Conservation (phyloP, 2,888 invertebrate species). For the Tubulanus polymorphus region DNA sequence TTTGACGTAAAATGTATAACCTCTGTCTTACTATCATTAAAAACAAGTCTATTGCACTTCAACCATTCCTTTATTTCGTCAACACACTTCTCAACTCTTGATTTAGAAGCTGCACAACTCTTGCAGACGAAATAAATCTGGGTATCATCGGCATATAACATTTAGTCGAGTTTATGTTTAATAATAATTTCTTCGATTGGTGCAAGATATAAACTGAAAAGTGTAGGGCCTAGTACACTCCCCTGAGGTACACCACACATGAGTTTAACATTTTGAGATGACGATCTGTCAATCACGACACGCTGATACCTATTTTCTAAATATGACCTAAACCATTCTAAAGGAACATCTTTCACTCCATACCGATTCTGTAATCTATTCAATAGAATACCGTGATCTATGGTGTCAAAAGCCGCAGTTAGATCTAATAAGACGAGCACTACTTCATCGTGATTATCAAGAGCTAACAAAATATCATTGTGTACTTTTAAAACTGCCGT, state of each 20-base stretch:
- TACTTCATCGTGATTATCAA: constrained; percentile 9
- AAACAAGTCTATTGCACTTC: no score
- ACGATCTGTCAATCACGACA: constrained; percentile 6
- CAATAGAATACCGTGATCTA: constrained; percentile 14
- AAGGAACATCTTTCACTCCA: constrained; percentile 11
- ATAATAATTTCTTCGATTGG: constrained; percentile 17
- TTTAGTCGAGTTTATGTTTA: constrained; percentile 15
- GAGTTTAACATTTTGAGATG: neutral
- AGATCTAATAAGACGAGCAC: constrained; percentile 15
- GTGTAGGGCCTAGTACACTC: constrained; percentile 10
- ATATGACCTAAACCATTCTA: constrained; percentile 18
- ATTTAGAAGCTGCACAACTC: no score
- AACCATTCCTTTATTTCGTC: no score
- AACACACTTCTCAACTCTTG: no score
- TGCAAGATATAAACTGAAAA: constrained; percentile 12
- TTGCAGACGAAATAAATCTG: constrained; percentile 15
- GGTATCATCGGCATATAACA: constrained; percentile 20
- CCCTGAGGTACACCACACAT: no score
- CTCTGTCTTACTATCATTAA: no score
- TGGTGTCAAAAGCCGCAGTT: constrained; percentile 18
- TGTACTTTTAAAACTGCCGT: constrained; percentile 10
- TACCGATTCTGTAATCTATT: constrained; percentile 3
- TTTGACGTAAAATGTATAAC: no score
- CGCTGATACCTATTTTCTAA: constrained; percentile 10
- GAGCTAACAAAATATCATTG: constrained; percentile 5